Evolutionary conservation across 2,888 invertebrate genomes (phyloP).

Genomic region (Pristionchus arcanus): DNA sequence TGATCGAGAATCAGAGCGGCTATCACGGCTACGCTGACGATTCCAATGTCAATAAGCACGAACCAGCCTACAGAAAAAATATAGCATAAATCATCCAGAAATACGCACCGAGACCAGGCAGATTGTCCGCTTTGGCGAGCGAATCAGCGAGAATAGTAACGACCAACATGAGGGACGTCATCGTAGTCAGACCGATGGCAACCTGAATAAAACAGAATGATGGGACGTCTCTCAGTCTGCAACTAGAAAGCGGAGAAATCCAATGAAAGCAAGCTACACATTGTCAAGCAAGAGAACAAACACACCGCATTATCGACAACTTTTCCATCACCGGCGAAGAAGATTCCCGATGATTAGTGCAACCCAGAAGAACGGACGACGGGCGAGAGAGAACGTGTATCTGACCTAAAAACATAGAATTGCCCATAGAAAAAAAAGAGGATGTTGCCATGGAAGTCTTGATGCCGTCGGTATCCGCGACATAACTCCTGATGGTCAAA

Average conservation of each 20-base stretch:
- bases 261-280: too few relatives aligned
- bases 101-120: not conserved
- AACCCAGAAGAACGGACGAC: constrained; percentile 35
- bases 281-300: too few relatives aligned
- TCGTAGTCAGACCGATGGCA: not conserved
- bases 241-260: too few relatives aligned
- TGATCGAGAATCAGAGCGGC: not conserved
- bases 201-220: too few relatives aligned
- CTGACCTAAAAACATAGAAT: too few relatives aligned
- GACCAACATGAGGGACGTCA: not conserved
- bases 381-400: not conserved
- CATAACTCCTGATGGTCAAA: not conserved
- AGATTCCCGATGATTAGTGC: constrained; percentile 17
- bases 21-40: not conserved
- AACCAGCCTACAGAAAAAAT: not conserved
- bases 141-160: not conserved
- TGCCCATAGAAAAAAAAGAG: not conserved
- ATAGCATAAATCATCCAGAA: too few relatives aligned
- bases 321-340: not conserved
- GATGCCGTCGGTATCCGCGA: not conserved
- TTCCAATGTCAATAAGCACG: not conserved
- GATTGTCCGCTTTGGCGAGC: not conserved
- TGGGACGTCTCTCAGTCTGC: too few relatives aligned
- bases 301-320: not conserved
- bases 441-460: not conserved